Conservation (phyloP, 2,113 vertebrate genomes). For the Pelobates fuscus region DNA sequence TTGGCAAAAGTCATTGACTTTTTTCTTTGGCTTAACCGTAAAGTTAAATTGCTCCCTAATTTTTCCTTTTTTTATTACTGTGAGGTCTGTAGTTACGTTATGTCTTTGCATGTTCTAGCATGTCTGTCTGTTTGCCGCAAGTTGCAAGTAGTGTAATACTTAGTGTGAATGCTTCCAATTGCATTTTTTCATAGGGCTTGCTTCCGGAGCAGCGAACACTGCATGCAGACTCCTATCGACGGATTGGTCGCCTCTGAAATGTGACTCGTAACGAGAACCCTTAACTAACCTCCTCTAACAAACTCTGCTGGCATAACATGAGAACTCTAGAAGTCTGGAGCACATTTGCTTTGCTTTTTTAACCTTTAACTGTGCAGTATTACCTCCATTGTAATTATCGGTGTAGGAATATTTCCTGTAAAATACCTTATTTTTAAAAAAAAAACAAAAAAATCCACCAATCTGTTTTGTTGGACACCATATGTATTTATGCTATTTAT, state of each 20-base stretch:
- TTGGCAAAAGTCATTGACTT: too few species aligned
- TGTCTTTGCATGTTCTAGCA: too few species aligned
- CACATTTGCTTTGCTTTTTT: constrained; percentile 40
- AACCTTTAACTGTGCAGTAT: constrained; percentile 53
- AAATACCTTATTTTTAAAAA: constrained; percentile 51
- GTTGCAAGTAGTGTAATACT: constrained; percentile 48
- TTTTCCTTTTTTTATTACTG: too few species aligned
- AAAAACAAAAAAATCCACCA: too few species aligned
- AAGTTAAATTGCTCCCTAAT: too few species aligned
- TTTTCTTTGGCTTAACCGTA: too few species aligned
- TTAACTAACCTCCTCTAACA: constrained; percentile 58
- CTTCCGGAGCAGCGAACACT: constrained; percentile 83
- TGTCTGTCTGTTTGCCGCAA: neutral
- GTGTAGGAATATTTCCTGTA: constrained; percentile 56
- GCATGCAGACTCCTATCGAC: constrained; percentile 88
- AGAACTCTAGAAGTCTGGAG: constrained; percentile 51
- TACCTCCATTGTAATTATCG: constrained; percentile 66
- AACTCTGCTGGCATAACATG: constrained; percentile 61
- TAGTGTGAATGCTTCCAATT: constrained; percentile 85
- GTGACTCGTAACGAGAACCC: constrained; percentile 66
- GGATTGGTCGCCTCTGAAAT: constrained; percentile 88
- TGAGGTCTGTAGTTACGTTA: too few species aligned
- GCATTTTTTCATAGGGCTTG: constrained; percentile 82
- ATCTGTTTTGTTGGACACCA: constrained; percentile 49
- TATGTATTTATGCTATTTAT: constrained; percentile 73